Evolutionary conservation across 2,113 vertebrate species (phyloP), one percentile per base, ranked within the genome.

Genomic region (Syrmaticus mikado): DNA sequence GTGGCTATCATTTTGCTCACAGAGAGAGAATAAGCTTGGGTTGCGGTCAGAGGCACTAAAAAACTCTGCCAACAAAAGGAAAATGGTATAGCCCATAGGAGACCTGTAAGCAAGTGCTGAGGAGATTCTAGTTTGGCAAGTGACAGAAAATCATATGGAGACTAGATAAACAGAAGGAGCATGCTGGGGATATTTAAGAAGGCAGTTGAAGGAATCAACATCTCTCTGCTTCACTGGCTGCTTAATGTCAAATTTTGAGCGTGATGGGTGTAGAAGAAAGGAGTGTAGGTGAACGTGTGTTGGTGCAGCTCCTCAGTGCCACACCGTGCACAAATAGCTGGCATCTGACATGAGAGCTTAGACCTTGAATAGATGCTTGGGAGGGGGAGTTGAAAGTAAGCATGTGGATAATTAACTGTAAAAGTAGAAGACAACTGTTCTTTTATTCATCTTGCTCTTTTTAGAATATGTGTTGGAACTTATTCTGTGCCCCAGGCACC

Each of bases 391-490:
- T n/a, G 27, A 76, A 89, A 70, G 76, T 13, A 87, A 68, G 55
- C 25, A 67, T 81, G 53, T n/a, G 71, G 80, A 65, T 92, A 92
- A 92, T 87, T 91, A 92, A 60, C 48, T 87, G 68, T 52, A 92
- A 82, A 57, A 0, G 1, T 68, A 91, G 55, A 36, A 91, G 50
- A 82, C 20, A 67, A 72, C 65, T 87, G 52, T 91, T 93, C 58
- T 73, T 82, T 92, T 89, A 91, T 94, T 85, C 6, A 64, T 95
- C 81, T 95, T 79, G 1, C 45, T 80, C 72, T 85, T 94, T 85
- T 94, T 85, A 91, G 73, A 68, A 73, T 61, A 61, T 75, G 85
- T 92, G 43, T 83, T 80, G 34, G 22, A 90, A 80, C 43, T 80
- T 18, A 27, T 41, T 85, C 7, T 6, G 52, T 91, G 79, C 87